Percentiles rank a stretch among this genome's conserved stretches.
phyloP scores from a whole-genome alignment of 2,113 vertebrate species.

The Pseudois nayaur region DNA sequence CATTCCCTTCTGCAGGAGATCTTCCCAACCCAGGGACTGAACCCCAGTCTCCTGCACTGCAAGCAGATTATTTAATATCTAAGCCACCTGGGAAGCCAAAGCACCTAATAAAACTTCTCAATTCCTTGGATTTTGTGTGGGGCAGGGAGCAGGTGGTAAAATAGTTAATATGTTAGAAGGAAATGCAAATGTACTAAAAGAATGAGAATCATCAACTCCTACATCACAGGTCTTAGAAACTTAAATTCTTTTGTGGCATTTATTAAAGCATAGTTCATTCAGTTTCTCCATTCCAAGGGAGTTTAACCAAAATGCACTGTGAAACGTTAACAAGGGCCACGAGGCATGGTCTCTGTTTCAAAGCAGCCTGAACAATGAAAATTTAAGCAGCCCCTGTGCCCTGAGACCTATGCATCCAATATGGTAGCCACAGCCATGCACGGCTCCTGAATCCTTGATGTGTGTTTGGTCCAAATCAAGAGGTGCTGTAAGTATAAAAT shows the following conservation, averaged over 20 bases:
- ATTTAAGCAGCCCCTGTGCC: background rate
- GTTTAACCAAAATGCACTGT: background rate
- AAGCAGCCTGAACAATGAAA: background rate
- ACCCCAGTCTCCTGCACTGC: background rate
- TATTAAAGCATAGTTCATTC: background rate
- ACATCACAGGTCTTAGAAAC: background rate
- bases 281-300: background rate
- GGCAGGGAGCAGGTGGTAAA: rapidly evolving
- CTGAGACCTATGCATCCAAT: background rate
- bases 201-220: background rate
- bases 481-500: background rate
- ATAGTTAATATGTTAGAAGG: background rate
- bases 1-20: background rate
- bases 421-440: background rate
- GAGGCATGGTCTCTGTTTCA: background rate
- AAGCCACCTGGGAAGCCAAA: background rate
- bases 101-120: background rate
- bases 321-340: background rate
- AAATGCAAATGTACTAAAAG: background rate
- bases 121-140: background rate
- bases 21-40: background rate
- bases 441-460: background rate
- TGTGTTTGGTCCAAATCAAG: background rate
- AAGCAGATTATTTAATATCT: background rate
- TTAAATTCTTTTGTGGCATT: background rate